Evolutionary conservation across 2,113 vertebrate species (phyloP).

Genomic region (Chitala chitala): DNA sequence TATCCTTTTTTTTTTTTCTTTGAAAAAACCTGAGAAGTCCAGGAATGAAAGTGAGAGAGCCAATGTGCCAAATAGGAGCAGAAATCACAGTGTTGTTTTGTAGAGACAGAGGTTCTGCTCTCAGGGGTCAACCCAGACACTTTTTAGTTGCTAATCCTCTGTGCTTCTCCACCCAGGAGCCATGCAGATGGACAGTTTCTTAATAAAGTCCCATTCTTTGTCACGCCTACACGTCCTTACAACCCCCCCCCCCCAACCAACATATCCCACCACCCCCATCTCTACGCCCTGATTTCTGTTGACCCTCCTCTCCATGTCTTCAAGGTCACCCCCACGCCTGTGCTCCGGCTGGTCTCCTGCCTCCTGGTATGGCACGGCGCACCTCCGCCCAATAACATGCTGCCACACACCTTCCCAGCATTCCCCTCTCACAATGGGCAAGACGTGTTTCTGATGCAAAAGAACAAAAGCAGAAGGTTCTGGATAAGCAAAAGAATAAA

Average conservation of each 20-base stretch:
- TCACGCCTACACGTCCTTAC: not conserved
- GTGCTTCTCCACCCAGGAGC: not conserved
- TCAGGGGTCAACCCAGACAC: too few relatives aligned
- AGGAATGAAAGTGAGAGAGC: too few relatives aligned
- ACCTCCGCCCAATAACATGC: not conserved
- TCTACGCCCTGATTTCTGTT: not conserved
- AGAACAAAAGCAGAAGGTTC: not conserved
- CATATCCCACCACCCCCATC: not conserved
- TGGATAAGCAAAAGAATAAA: not conserved
- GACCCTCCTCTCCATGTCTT: not conserved
- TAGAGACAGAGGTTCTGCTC: too few relatives aligned
- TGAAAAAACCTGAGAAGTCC: too few relatives aligned
- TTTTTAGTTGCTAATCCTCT: too few relatives aligned
- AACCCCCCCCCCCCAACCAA: not conserved
- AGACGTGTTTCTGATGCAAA: not conserved
- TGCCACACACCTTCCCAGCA: too few relatives aligned
- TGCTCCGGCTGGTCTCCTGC: not conserved
- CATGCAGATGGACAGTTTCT: not conserved
- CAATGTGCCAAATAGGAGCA: too few relatives aligned
- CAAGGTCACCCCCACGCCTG: not conserved
- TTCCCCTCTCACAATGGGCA: not conserved
- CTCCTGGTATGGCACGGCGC: not conserved
- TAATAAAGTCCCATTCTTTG: not conserved
- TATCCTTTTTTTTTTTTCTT: too few relatives aligned
- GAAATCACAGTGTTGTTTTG: too few relatives aligned